phyloP scores from a whole-genome alignment of 2,797 vertebrate species.

The Anas capensis region DNA sequence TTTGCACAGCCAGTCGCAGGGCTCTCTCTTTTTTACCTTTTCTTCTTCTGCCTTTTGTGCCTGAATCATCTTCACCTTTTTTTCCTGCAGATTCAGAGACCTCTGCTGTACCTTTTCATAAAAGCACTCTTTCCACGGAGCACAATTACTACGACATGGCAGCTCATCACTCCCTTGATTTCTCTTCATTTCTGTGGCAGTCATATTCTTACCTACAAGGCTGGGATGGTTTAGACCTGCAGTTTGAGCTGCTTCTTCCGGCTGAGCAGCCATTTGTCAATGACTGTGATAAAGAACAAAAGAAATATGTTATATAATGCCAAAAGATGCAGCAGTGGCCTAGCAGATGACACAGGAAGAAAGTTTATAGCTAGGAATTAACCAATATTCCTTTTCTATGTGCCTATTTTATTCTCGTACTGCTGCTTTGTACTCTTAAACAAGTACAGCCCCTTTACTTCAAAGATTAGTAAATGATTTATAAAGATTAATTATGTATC shows the following conservation, averaged over 20 bases:
- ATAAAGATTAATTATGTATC: slow-evolving; percentile 72
- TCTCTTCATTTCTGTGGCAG: background rate
- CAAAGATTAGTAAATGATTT: slow-evolving; percentile 66
- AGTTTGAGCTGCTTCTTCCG: background rate
- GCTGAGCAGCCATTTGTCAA: slow-evolving; percentile 30
- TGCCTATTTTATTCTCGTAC: slow-evolving; percentile 10
- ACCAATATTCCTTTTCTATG: background rate
- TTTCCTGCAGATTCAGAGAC: slow-evolving; percentile 74
- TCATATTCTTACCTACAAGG: background rate
- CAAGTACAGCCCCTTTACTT: slow-evolving; percentile 38
- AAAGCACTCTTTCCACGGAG: slow-evolving; percentile 71
- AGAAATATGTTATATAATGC: background rate
- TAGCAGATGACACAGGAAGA: background rate
- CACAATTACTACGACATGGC: background rate
- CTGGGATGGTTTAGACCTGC: background rate
- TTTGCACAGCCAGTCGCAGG: slow-evolving; percentile 66
- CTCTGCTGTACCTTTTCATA: slow-evolving; percentile 74
- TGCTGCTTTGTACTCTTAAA: slow-evolving; percentile 39
- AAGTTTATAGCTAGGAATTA: background rate
- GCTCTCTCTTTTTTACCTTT: slow-evolving; percentile 53
- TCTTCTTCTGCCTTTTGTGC: slow-evolving; percentile 61
- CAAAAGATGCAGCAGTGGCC: background rate
- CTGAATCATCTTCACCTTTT: slow-evolving; percentile 39
- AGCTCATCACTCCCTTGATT: background rate
- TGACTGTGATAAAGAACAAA: slow-evolving; percentile 19